Evolutionary conservation across 2,888 invertebrate genomes (phyloP).

Genomic region (Acrobasis repandana): DNA sequence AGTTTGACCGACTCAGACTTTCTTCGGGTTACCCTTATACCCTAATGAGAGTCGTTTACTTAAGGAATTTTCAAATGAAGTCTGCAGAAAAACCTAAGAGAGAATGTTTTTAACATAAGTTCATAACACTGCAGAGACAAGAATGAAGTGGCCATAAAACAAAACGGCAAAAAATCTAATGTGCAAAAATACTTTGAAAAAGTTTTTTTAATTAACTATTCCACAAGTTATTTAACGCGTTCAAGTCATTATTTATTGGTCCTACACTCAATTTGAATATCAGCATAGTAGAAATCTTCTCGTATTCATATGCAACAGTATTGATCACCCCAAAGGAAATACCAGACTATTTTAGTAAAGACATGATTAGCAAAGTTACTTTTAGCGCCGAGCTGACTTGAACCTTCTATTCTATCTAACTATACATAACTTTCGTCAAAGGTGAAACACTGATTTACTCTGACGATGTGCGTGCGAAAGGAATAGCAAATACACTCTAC

Average conservation of each 20-base stretch:
- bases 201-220: too few relatives aligned
- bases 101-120: neutral
- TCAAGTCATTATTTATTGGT: too few relatives aligned
- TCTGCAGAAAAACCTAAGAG: conserved; percentile 31
- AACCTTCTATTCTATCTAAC: conserved; percentile 34
- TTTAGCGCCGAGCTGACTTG: conserved; percentile 44
- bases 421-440: conserved; percentile 29
- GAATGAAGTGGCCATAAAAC: too few relatives aligned
- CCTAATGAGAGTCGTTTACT: too few relatives aligned
- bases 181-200: too few relatives aligned
- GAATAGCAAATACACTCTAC: conserved; percentile 39
- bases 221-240: too few relatives aligned
- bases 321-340: conserved; percentile 55
- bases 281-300: too few relatives aligned
- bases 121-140: neutral
- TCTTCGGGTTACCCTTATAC: conserved; percentile 59
- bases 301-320: conserved; percentile 31
- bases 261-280: too few relatives aligned
- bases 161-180: too few relatives aligned
- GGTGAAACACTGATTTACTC: conserved; percentile 48
- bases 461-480: conserved; percentile 40
- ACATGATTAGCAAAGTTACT: conserved; percentile 59
- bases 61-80: conserved; percentile 32
- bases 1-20: conserved; percentile 68
- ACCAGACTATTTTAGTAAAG: conserved; percentile 66